Conservation (phyloP, 1,140 invertebrate genomes). For the Sinella curviseta region DNA sequence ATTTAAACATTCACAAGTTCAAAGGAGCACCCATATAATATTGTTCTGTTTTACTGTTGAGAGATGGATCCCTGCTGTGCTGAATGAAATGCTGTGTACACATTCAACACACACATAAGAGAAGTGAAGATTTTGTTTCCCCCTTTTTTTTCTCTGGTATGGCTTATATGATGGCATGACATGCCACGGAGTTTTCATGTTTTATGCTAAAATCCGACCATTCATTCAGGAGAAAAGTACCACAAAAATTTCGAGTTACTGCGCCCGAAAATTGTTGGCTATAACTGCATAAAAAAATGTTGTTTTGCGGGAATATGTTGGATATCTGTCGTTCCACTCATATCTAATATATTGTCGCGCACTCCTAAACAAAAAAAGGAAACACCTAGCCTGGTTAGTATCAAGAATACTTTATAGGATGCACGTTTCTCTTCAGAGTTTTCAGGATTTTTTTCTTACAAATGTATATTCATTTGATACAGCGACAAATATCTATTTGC, state of each 20-base stretch:
- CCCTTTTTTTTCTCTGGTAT: not conserved
- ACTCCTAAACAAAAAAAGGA: too few relatives aligned
- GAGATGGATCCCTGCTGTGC: constrained; percentile 20
- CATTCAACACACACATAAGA: not conserved
- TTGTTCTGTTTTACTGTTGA: constrained; percentile 21
- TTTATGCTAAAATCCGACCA: constrained; percentile 22
- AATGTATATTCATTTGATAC: too few relatives aligned
- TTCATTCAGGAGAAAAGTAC: constrained; percentile 12
- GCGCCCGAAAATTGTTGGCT: not conserved
- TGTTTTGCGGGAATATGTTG: too few relatives aligned
- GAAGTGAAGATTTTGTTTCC: too few relatives aligned
- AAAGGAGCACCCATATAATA: constrained; percentile 23
- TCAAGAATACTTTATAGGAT: too few relatives aligned
- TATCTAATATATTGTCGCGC: too few relatives aligned
- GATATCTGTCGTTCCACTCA: too few relatives aligned
- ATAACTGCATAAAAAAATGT: not conserved
- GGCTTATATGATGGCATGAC: not conserved
- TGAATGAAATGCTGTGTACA: constrained; percentile 8
- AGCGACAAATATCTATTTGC: too few relatives aligned
- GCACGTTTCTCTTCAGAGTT: too few relatives aligned
- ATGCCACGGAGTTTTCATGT: constrained; percentile 16
- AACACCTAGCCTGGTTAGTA: too few relatives aligned
- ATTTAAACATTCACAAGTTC: constrained; percentile 26
- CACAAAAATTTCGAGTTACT: not conserved
- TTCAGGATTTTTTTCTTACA: too few relatives aligned